phyloP scores from a whole-genome alignment of 1,140 invertebrate genomes.

The Zaprionus africanus region DNA sequence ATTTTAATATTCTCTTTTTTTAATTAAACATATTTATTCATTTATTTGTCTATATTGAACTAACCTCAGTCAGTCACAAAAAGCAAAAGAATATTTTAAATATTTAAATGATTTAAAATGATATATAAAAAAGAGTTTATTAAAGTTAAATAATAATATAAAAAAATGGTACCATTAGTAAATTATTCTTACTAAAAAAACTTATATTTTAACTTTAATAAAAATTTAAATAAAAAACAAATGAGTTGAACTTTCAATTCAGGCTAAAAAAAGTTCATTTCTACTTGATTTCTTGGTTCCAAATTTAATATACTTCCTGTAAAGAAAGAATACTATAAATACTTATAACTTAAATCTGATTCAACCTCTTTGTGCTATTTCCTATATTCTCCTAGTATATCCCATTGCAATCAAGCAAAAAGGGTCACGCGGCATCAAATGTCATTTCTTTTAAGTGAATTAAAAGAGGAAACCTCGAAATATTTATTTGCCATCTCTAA shows the following conservation, averaged over 20 bases:
- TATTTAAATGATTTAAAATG: background rate
- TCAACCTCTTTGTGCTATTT: background rate
- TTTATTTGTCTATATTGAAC: background rate
- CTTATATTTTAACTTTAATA: too few relatives aligned
- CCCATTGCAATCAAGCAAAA: slow-evolving; percentile 37
- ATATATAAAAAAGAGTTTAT: too few relatives aligned
- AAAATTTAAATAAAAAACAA: too few relatives aligned
- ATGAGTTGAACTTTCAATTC: too few relatives aligned
- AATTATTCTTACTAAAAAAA: too few relatives aligned
- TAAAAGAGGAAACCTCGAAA: slow-evolving; percentile 11
- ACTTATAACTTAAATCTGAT: background rate
- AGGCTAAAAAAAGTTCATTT: too few relatives aligned
- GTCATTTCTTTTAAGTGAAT: slow-evolving; percentile 23
- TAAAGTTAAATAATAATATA: too few relatives aligned
- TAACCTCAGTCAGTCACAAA: background rate
- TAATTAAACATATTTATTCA: background rate
- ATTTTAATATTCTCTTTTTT: too few relatives aligned
- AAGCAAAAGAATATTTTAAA: background rate
- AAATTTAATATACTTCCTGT: too few relatives aligned
- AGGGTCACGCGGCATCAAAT: slow-evolving; percentile 5
- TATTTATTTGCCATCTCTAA: slow-evolving; percentile 34
- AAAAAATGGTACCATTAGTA: too few relatives aligned
- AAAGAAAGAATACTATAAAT: background rate
- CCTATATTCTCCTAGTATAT: background rate
- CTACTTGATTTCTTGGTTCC: too few relatives aligned